Base-by-base conservation (phyloP, 2,888 invertebrate genomes). In the Apomyelois bistriatella region DNA sequence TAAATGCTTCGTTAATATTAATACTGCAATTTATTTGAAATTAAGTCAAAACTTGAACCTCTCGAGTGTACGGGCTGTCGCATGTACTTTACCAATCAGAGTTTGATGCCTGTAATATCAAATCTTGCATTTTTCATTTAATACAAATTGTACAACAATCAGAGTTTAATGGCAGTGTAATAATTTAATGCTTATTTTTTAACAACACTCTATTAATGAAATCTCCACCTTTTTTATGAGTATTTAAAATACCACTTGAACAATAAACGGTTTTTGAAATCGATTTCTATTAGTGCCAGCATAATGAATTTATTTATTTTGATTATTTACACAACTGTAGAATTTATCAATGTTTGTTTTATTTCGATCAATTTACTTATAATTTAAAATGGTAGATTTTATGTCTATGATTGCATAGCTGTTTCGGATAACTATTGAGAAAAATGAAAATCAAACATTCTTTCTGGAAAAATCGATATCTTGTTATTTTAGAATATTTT, bases 21-120 rank as follows among this genome's bases (percentile, higher is more conserved):
- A 68, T 68, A 54, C 60, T 54, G 57, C 58, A 61, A 64, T 68
- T 65, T 64, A 65, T 65, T 60, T 50, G 48, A 61, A 62, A 64
- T 63, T 65, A 63, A 65, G 60, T 61, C 65, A 46, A 58, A 53
- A 53, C 53, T 54, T 58, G 50, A 41, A 53, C 52, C 17, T 41
- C 17, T 50, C 53, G 52, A 41, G 15, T 41, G 40, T 22, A 22
- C 22, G 5, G 22, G 22, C 5, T 22, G 5, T 48, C 28, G 36
- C 36, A 35, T 40, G 48, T 43, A 10, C 16, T 10, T 9, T 17
- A 28, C 41, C 6, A 30, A 15, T 6, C 43, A 28, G 3, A 40
- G 8, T 46, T 46, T 16, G 16, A 10, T 32, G 32, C 46, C 10
- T 32, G 15, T 46, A 30, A 46, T 46, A 15, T 37, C 37, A 28